Evolutionary conservation across 1,140 invertebrate genomes (phyloP), one percentile per base, ranked within the genome.

Genomic region (Bathynomus jamesi): DNA sequence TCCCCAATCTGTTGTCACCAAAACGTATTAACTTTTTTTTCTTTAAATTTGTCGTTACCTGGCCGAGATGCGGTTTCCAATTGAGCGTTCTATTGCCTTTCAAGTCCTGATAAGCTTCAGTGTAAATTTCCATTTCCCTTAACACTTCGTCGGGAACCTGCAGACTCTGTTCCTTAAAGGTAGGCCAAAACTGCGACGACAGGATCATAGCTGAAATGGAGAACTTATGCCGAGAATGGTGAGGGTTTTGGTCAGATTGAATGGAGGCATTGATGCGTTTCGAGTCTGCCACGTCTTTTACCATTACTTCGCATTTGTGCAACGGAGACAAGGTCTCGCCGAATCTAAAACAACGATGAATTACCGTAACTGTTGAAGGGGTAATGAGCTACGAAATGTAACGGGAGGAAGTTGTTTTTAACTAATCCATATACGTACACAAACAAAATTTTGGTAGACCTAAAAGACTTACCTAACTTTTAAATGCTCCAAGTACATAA

Each of bases 171-270:
- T 96, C 94, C 81, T 97, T 93, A 73, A 98, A 94, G 24, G 91
- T 87, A 0, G 97, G 96, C 97, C 97, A 99, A 85, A 98, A 99
- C 80, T 99, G 95, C n/a, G 94, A 93, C 0, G 96, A 99, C 10
- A 99, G 83, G 73, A 99, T 95, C 79, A 98, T 88, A 1, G 92
- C 90, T 28, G 88, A 90, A 8, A 91, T 86, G 28, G 87, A 85
- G 78, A 95, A 89, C 40, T 74, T 70, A 24, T 73, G 71, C 28
- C 71, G 65, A 28, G 74, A 62, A 7, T 78, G 28, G 3, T 61
- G 64, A 13, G 46, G 66, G 32, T 70, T 73, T 53, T 85, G 83
- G 32, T 85, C 83, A 32, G 82, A 90, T 79, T 92, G 89, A 62
- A 97, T 92, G 74, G 92, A 87, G n/a, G 89, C 85, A 83, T 96